Base-by-base conservation (phyloP, 2,888 invertebrate species). In the Empis livida region DNA sequence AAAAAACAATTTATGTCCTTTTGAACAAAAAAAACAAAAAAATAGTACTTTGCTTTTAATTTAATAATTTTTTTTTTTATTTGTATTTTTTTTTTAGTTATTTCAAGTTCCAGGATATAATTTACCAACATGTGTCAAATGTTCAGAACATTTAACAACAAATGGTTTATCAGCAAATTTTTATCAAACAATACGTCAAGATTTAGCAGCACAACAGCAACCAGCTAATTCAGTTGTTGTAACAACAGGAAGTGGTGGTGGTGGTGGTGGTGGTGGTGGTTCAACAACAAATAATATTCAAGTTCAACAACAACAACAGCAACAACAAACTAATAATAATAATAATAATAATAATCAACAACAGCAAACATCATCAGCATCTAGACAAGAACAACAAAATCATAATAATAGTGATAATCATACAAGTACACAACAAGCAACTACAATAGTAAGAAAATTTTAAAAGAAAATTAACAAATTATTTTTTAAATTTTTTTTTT, bases 51-150 rank as follows among this genome's bases (percentile, higher is more conserved):
- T n/a, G n/a, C n/a, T n/a, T n/a, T n/a, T n/a, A n/a, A n/a, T n/a
- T n/a, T n/a, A n/a, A n/a, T n/a, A n/a, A n/a, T n/a, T n/a, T n/a
- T n/a, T n/a, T n/a, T n/a, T 43, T 42, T 46, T 31, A 5, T 16
- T 31, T 37, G 17, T 43, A 16, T 35, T 17, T 3, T 49, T n/a
- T 46, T 45, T 59, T 39, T 56, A 67, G 67, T 59, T 68, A 56
- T 68, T 67, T 54, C 68, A 68, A 64, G 68, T 68, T 48, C 66
- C 68, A 56, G 69, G 68, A 49, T 68, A 68, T 59, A 67, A 64
- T 59, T 61, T 68, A 56, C 68, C 67, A 54, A 69, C 68, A 50
- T 68, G 68, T 60, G 65, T 65, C 42, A 69, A 68, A 61, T 68
- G 68, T 58, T 68, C 69, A 37, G 69, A 68, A 54, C 67, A 66